phyloP scores from a whole-genome alignment of 2,113 vertebrate genomes.

The Oryzias javanicus region DNA sequence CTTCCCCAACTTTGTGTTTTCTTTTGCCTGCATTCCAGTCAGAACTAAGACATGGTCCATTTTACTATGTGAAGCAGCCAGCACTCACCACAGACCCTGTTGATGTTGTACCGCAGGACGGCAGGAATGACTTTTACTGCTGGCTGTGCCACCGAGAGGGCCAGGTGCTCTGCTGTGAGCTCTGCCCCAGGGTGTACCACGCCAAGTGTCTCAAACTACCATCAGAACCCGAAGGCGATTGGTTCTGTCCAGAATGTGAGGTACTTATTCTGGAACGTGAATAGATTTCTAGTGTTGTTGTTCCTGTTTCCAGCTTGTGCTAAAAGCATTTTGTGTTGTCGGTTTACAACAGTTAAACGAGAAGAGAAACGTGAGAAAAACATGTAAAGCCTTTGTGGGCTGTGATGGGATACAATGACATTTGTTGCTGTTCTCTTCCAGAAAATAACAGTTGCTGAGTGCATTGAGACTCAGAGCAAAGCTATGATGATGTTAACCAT shows the following conservation, averaged over 20 bases:
- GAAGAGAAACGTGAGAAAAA: not conserved
- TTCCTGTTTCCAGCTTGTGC: conserved; percentile 1
- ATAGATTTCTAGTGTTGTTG: conserved; percentile 9
- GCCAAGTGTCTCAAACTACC: conserved; percentile 99
- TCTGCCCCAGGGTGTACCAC: conserved; percentile 99
- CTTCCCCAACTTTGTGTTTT: conserved; percentile 80
- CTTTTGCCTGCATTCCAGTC: conserved; percentile 99
- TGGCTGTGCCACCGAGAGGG: conserved; percentile 99
- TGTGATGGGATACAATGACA: not conserved
- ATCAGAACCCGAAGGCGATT: conserved; percentile 99
- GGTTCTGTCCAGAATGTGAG: conserved; percentile 99
- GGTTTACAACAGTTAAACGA: not conserved
- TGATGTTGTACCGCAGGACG: conserved; percentile 99
- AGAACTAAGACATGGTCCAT: conserved; percentile 99
- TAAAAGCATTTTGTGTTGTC: not conserved
- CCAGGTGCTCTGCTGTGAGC: conserved; percentile 99
- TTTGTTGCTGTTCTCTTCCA: conserved; percentile 70
- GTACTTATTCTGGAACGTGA: conserved; percentile 86
- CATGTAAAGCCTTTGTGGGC: not conserved
- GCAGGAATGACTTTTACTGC: conserved; percentile 99
- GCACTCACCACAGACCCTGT: conserved; percentile 99
- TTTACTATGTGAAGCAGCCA: conserved; percentile 99
- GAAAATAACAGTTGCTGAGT: conserved; percentile 99
- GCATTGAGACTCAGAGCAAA: conserved; percentile 99
- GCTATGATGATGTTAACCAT: conserved; percentile 98